Evolutionary conservation across 2,113 vertebrate species (phyloP).

Genomic region (Anolis carolinensis): DNA sequence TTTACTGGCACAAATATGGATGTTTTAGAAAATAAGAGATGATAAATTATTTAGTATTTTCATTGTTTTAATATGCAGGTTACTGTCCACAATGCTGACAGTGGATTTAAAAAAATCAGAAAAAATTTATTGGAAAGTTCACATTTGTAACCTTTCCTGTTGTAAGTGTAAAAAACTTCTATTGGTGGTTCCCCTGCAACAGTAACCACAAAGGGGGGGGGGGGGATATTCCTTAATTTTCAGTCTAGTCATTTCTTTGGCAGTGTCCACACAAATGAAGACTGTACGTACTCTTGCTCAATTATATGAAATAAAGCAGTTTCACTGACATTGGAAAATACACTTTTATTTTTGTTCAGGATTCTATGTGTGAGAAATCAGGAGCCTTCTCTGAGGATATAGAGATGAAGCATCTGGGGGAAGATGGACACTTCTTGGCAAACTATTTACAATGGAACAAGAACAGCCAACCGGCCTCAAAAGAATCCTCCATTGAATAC

Average conservation of each 20-base stretch:
- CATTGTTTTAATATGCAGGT: not conserved
- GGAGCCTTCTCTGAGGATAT: slow-evolving; percentile 65
- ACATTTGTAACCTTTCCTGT: not conserved
- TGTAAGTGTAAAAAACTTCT: not conserved
- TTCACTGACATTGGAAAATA: not conserved
- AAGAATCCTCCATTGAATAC: slow-evolving; percentile 73
- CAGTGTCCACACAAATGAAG: not conserved
- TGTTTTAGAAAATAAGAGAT: not conserved
- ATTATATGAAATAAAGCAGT: not conserved
- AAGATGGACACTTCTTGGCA: slow-evolving; percentile 71
- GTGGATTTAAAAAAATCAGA: not conserved
- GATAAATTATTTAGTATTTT: not conserved
- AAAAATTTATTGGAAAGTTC: not conserved
- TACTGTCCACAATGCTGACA: not conserved
- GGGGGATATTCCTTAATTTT: not conserved
- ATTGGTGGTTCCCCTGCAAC: not conserved
- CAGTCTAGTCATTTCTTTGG: not conserved
- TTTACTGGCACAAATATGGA: not conserved
- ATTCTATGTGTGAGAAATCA: slow-evolving; percentile 86
- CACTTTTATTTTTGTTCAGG: slow-evolving; percentile 68
- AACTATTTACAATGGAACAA: not conserved
- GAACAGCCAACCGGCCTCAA: not conserved
- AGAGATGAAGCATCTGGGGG: slow-evolving; percentile 44
- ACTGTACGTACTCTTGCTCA: not conserved
- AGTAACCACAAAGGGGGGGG: not conserved